Conservation (phyloP, 2,888 invertebrate species). For the Polydesmus complanatus region DNA sequence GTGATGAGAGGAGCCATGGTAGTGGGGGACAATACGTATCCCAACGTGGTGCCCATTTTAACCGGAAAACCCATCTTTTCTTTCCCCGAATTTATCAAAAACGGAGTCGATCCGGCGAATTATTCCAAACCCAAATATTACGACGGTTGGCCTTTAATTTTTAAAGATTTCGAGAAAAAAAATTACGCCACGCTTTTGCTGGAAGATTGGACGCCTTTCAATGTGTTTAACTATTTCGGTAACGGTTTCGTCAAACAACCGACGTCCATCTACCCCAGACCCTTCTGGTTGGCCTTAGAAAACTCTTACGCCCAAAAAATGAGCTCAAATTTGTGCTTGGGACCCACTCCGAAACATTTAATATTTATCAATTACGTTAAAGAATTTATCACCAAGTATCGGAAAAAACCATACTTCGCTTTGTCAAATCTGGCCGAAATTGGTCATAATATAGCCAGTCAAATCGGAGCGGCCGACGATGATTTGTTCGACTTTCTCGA, state of each 20-base stretch:
- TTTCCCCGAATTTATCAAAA: constrained; percentile 25
- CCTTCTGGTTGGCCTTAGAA: constrained; percentile 55
- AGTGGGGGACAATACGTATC: constrained; percentile 87
- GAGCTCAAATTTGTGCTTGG: constrained; percentile 22
- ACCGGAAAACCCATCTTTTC: constrained; percentile 34
- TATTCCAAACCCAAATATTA: constrained; percentile 42
- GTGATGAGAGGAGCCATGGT: constrained; percentile 82
- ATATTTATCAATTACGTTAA: constrained; percentile 27
- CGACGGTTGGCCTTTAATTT: constrained; percentile 68
- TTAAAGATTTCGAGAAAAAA: constrained; percentile 58
- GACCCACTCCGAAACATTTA: constrained; percentile 23
- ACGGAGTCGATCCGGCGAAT: constrained; percentile 34
- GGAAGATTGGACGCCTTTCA: constrained; percentile 66
- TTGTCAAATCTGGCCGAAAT: constrained; percentile 38
- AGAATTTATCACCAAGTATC: constrained; percentile 27
- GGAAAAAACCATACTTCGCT: constrained; percentile 27
- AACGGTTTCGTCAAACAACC: constrained; percentile 63
- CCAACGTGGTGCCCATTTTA: constrained; percentile 69
- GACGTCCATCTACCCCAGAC: constrained; percentile 69
- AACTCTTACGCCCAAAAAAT: constrained; percentile 20
- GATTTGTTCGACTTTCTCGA: constrained; percentile 27
- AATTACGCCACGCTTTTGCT: constrained; percentile 66
- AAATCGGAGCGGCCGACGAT: constrained; percentile 34
- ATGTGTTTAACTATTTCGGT: constrained; percentile 65
- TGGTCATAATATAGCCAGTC: constrained; percentile 67